A percentile compares a stretch with the other conserved stretches of the same genome.
Evolutionary conservation across 2,113 vertebrate species (phyloP).

Genomic region (Tricholaema leucomelas): DNA sequence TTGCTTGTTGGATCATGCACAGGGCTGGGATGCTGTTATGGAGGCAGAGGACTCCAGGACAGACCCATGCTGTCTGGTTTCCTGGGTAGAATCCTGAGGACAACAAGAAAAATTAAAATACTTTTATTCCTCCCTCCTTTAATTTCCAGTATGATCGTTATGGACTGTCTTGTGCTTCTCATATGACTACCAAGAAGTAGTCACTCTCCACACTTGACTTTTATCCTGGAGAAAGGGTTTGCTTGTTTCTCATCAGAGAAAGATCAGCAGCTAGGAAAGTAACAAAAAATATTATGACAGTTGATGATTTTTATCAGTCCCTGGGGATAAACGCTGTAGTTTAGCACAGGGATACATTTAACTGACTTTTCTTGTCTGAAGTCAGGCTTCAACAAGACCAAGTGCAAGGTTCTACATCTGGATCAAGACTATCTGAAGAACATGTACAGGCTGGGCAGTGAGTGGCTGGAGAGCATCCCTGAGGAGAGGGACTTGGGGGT

Average conservation of each 20-base stretch:
- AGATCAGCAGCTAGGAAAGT: background rate
- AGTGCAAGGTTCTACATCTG: too few relatives aligned
- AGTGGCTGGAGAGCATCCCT: too few relatives aligned
- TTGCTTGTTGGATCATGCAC: background rate
- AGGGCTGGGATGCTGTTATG: too few relatives aligned
- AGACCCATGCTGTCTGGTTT: background rate
- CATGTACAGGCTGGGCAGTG: too few relatives aligned
- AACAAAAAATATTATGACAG: background rate
- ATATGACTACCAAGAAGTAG: background rate
- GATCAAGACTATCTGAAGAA: too few relatives aligned
- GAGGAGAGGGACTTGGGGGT: too few relatives aligned
- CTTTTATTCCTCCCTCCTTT: background rate
- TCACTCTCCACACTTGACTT: background rate
- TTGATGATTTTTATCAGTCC: background rate
- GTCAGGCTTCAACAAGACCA: too few relatives aligned
- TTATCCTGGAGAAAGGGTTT: background rate
- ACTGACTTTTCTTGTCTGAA: background rate
- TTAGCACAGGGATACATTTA: background rate
- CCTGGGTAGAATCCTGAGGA: background rate
- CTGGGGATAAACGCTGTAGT: background rate
- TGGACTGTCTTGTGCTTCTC: background rate
- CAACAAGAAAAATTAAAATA: background rate
- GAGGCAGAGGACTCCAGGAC: too few relatives aligned
- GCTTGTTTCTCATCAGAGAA: background rate
- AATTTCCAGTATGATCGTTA: background rate